Evolutionary conservation across 2,797 vertebrate species (phyloP), one percentile per base, ranked within the genome.

Genomic region (Xiphophorus birchmanni): DNA sequence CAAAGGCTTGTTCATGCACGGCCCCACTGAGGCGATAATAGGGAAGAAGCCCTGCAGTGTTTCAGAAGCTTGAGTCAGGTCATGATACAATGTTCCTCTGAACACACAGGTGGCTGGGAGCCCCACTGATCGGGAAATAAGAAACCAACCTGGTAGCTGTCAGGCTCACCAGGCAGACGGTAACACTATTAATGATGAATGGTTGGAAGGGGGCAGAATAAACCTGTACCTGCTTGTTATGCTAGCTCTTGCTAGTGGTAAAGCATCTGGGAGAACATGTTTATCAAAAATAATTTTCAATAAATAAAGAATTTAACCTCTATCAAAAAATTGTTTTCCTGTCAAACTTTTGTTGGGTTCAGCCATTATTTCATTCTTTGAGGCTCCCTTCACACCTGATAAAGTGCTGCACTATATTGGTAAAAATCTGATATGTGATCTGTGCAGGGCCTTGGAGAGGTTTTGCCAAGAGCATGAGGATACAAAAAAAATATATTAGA

Each of bases 101-200:
- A 87, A 76, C 52, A 79, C 48, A 60, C 80, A 87, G 82, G 86
- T 85, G 84, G 75, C 60, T 80, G 4, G 50, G 52, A 87, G 58
- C 77, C 90, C 91, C 82, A 80, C 90, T 86, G 93, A 84, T 89
- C 82, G 75, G 90, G 82, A 93, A 90, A 92, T 90, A 90, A 78
- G 73, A 88, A 76, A 56, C 78, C 79, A 76, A 82, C 40, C 44
- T 76, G 79, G 48, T 74, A 50, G 76, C 75, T 77, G 84, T 80
- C 79, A 82, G 80, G 75, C 84, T 86, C 90, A 78, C 79, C 88
- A 80, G 84, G 84, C 75, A 69, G 35, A 82, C 77, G 73, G 79
- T 86, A 79, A 90, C 89, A 89, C 78, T 81, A 76, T 77, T 89
- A 87, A 89, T 87, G 82, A 92, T 78, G 80, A 83, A 83, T 79